Conservation (phyloP, 1,140 invertebrate genomes). For the Sitophilus oryzae region DNA sequence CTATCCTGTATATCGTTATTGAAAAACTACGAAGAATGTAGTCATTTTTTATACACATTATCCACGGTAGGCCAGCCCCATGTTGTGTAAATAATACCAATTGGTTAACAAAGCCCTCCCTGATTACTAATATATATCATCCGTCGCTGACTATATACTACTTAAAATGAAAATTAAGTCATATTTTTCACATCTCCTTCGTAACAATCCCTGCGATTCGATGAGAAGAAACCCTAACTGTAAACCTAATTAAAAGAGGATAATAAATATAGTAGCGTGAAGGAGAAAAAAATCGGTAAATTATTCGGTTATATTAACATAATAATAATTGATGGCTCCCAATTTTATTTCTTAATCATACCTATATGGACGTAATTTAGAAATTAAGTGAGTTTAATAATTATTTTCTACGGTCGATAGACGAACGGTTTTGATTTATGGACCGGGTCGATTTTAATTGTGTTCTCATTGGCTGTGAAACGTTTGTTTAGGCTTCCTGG, state of each 20-base stretch:
- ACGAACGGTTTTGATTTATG: too few species aligned
- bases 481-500: too few species aligned
- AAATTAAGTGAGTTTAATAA: not conserved
- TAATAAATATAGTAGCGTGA: not conserved
- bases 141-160: not conserved
- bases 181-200: not conserved
- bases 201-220: too few species aligned
- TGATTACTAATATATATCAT: not conserved
- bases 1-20: too few species aligned
- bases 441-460: too few species aligned
- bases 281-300: not conserved
- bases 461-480: too few species aligned
- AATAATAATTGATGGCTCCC: not conserved
- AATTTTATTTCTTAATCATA: not conserved
- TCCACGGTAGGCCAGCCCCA: not conserved
- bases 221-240: not conserved
- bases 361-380: not conserved
- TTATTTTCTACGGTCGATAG: too few species aligned
- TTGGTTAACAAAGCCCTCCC: not conserved
- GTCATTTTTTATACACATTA: not conserved
- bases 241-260: not conserved
- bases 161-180: not conserved
- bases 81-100: not conserved
- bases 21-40: too few species aligned
- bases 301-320: not conserved